Evolutionary conservation across 2,113 vertebrate species (phyloP).

Genomic region (Dasyurus viverrinus): DNA sequence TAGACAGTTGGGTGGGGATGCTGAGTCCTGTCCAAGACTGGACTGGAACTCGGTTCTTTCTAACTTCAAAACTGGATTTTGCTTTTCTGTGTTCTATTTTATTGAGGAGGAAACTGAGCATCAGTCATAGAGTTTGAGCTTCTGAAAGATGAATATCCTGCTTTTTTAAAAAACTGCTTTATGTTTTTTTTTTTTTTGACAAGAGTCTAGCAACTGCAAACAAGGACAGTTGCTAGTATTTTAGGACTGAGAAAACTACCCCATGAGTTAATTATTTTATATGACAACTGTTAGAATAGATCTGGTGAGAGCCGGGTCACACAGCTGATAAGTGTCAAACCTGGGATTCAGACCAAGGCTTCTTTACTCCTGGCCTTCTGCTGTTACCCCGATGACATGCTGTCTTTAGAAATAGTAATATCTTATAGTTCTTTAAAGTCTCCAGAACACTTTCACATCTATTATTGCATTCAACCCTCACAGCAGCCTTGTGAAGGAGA

Average conservation of each 20-base stretch:
- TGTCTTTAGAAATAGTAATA: background rate
- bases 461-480: background rate
- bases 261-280: background rate
- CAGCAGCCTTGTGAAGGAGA: background rate
- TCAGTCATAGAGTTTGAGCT: background rate
- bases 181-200: background rate
- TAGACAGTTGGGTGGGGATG: background rate
- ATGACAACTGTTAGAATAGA: background rate
- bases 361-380: background rate
- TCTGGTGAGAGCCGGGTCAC: background rate
- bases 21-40: background rate
- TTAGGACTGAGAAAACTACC: background rate
- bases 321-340: background rate
- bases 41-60: background rate
- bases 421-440: background rate
- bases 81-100: background rate
- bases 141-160: background rate
- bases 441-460: background rate
- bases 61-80: background rate
- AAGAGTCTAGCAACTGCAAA: background rate
- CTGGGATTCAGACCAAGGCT: background rate
- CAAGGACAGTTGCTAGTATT: background rate
- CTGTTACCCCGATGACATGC: background rate
- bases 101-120: background rate
- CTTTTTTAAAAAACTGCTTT: background rate